Base-by-base conservation (phyloP, 1,140 invertebrate genomes). In the Aphelenchoides avenae region DNA sequence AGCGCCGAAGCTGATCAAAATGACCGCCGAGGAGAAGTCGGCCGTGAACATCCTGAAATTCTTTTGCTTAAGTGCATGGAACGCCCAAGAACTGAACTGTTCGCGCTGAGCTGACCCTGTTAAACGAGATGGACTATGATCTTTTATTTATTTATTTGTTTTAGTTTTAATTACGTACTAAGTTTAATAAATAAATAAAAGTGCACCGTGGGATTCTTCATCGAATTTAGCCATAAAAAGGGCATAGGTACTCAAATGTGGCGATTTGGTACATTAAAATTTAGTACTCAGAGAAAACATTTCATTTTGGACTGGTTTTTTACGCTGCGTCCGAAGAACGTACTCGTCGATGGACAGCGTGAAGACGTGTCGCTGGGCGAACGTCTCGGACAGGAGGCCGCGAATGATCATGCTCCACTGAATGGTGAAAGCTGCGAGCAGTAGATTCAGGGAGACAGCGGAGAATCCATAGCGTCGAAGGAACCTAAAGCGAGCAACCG, bases 391-490 rank as follows among this genome's bases (percentile, higher is more conserved):
- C 22, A 71, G 39, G 47, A 70, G 68, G 26, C 67, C 67, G 26
- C 69, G 58, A n/a, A 52, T 47, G 36, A 66, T 52, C 31, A 60
- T 64, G 34, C 27, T 49, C 57, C 53, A 66, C 52, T 66, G 57
- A 22, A 71, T 51, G 3, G 61, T 59, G 44, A 80, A 73, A 0
- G 78, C 76, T 13, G 75, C 71, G 2, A 93, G 73, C 3, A 95
- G 82, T 70, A 92, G 85, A 66, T 90, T 93, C 60, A 91, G 83
- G 0, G 89, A 87, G 0, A 93, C 83, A 0, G 89, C 86, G 57
- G 87, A 88, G 80, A 88, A 91, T 24, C 89, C 87, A 76, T 95
- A 95, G 63, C 85, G 84, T 22, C 87, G 87, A 18, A 95, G 79
- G 75, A 95, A 96, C 0, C n/a, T n/a, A n/a, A n/a, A n/a, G n/a